These are phyloP conservation scores for Panagrolaimus sp. DNA, from an alignment of 1,140 invertebrate species.

Conservation along the genomic window DNA sequence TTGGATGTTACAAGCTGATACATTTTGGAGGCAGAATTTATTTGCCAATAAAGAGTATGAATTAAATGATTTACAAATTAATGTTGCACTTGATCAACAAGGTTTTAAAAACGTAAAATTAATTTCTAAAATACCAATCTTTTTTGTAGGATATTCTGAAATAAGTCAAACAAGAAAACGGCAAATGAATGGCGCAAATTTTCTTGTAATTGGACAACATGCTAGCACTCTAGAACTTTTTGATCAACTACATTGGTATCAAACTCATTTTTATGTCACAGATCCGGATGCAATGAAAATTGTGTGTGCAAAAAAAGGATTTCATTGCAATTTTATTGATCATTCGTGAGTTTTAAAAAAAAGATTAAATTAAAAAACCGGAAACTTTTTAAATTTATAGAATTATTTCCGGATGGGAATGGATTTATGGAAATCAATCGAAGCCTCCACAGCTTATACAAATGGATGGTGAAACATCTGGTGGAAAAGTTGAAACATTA, in stretches of 20 bases:
- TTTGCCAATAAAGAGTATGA: conserved; percentile 13
- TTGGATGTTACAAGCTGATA: conserved; percentile 44
- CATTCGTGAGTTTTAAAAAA: conserved; percentile 22
- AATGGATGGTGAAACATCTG: conserved; percentile 41
- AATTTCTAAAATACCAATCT: not conserved
- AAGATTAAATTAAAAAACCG: conserved; percentile 1
- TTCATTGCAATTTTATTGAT: conserved; percentile 27
- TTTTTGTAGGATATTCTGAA: conserved; percentile 17
- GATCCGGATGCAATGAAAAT: conserved; percentile 41
- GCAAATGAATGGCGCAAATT: conserved; percentile 41
- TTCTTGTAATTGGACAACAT: conserved; percentile 25
- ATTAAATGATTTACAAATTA: conserved; percentile 6
- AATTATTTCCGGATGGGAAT: conserved; percentile 36
- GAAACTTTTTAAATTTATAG: conserved; percentile 16
- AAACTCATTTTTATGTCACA: conserved; percentile 37
- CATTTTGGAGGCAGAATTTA: conserved; percentile 31
- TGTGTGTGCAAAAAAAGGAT: conserved; percentile 27
- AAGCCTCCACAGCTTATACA: conserved; percentile 32
- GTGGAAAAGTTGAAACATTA: conserved; percentile 27
- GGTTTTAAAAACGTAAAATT: no score
- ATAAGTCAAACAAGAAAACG: conserved; percentile 20
- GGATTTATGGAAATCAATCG: conserved; percentile 38
- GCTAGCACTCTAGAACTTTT: conserved; percentile 19
- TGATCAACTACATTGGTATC: conserved; percentile 29
- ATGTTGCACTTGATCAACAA: conserved; percentile 37